Evolutionary conservation across 2,113 vertebrate species (phyloP).

Genomic region (Bos javanicus): DNA sequence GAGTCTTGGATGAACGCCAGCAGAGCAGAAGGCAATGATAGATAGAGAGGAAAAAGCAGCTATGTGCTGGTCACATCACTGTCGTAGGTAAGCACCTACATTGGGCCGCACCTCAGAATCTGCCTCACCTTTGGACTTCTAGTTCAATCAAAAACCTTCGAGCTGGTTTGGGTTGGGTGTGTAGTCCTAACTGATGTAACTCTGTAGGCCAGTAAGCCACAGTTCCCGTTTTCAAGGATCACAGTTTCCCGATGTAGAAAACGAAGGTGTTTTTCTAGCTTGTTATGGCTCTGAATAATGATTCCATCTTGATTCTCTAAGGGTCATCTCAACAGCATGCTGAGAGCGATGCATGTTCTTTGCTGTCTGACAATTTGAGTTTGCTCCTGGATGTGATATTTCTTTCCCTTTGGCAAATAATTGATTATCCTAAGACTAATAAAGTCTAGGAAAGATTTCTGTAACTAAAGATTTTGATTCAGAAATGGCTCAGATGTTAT

Average conservation of each 20-base stretch:
- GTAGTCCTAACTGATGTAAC: background rate
- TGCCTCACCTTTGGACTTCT: constrained; percentile 53
- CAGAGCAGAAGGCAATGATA: background rate
- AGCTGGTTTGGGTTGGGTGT: background rate
- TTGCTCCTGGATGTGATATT: background rate
- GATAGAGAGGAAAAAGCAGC: background rate
- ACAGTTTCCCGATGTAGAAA: background rate
- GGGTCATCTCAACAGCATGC: background rate
- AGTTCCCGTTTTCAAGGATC: background rate
- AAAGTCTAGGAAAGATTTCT: background rate
- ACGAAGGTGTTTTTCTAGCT: background rate
- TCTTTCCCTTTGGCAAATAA: background rate
- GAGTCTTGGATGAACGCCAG: background rate
- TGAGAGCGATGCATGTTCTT: background rate
- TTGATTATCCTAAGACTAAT: background rate
- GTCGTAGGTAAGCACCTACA: background rate
- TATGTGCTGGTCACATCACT: background rate
- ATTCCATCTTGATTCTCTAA: background rate
- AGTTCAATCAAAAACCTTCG: background rate
- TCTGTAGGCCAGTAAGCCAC: background rate
- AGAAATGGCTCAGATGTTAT: background rate
- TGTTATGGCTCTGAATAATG: background rate
- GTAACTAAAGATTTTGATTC: background rate
- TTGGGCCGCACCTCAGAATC: constrained; percentile 11
- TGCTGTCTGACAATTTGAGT: background rate